These are phyloP conservation scores for Lysiphlebus fabarum DNA, from an alignment of 1,140 invertebrate genomes.

Conservation along the genomic window DNA sequence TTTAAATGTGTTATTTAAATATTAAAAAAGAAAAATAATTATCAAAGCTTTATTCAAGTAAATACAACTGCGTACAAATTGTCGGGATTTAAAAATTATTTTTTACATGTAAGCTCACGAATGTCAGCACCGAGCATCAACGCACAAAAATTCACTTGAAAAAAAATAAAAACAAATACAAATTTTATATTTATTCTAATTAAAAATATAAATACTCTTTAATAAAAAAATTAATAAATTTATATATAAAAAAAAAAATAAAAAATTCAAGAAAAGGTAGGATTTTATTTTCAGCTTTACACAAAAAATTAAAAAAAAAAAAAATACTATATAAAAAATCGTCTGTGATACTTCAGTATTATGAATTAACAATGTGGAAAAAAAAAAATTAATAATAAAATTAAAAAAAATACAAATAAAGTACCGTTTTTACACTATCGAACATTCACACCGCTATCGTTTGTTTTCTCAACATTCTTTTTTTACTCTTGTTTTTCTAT, in stretches of 20 bases:
- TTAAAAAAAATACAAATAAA: constrained; percentile 26
- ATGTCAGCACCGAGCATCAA: no score
- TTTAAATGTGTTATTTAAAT: no score
- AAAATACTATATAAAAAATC: neutral
- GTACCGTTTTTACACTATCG: constrained; percentile 31
- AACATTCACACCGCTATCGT: constrained; percentile 34
- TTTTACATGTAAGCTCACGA: no score
- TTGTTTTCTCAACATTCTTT: constrained; percentile 33
- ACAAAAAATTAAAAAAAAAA: constrained; percentile 20
- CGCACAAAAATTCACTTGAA: no score
- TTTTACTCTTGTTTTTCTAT: constrained; percentile 20
- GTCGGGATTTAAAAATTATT: no score
- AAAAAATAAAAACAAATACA: no score
- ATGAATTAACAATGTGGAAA: constrained; percentile 34
- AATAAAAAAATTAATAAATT: constrained; percentile 5
- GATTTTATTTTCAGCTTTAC: constrained; percentile 9
- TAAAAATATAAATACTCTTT: neutral
- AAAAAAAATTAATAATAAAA: constrained; percentile 21
- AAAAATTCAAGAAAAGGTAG: constrained; percentile 1
- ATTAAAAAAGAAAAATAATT: no score
- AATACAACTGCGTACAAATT: no score
- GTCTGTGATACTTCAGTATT: constrained; percentile 31
- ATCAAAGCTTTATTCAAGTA: no score
- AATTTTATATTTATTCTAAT: no score
- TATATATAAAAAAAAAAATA: neutral